A percentile compares a stretch with the other conserved stretches of the same genome.
Conservation (phyloP, 2,113 vertebrate genomes). For the Onychostoma macrolepis region DNA sequence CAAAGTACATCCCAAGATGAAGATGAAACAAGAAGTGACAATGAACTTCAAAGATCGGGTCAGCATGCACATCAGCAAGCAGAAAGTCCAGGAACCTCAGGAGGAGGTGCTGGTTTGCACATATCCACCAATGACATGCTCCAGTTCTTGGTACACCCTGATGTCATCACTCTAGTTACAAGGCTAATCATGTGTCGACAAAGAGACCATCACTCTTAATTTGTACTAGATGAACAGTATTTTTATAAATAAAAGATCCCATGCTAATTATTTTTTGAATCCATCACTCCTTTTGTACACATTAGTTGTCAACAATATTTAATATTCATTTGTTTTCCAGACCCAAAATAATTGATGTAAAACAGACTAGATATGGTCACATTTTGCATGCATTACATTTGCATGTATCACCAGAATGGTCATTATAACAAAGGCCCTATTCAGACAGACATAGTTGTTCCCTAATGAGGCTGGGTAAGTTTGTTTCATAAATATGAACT, state of each 20-base stretch:
- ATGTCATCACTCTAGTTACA: constrained; percentile 79
- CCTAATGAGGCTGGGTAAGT: neutral
- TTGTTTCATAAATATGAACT: neutral
- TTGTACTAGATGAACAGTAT: neutral
- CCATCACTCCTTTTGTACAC: neutral
- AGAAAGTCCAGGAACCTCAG: neutral
- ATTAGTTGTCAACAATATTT: neutral
- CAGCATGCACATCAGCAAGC: neutral
- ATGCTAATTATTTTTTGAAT: neutral
- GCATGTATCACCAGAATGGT: neutral
- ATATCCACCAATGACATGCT: constrained; percentile 89
- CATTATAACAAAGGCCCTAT: neutral
- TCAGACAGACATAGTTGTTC: neutral
- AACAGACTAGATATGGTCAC: neutral
- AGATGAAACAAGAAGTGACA: neutral
- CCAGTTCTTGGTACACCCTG: constrained; percentile 88
- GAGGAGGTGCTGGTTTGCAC: neutral
- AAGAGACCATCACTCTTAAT: constrained; percentile 35
- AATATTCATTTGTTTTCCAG: neutral
- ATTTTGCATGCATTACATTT: neutral
- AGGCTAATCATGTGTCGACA: constrained; percentile 81
- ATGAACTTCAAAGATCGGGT: constrained; percentile 32
- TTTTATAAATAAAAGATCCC: neutral
- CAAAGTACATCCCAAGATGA: constrained; percentile 33
- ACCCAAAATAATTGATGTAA: neutral